phyloP scores from a whole-genome alignment of 2,797 vertebrate species.

The Smutsia gigantea region DNA sequence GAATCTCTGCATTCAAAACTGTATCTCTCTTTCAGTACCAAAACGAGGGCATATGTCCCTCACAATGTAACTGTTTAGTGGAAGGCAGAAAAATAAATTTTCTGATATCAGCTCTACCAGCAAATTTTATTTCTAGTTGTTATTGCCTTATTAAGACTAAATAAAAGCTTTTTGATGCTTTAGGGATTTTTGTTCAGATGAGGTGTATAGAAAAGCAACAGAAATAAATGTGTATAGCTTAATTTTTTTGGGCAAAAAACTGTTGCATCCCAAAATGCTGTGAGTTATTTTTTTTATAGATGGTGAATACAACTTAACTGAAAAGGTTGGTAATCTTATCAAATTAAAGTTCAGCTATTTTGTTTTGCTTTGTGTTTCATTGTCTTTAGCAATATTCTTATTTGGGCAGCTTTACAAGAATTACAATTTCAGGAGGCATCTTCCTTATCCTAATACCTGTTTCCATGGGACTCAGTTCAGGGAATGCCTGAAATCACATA shows the following conservation, averaged over 20 bases:
- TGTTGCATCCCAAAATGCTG: not conserved
- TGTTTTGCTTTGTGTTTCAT: not conserved
- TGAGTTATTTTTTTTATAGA: not conserved
- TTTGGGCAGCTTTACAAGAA: not conserved
- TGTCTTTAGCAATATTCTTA: not conserved
- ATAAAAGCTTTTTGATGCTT: not conserved
- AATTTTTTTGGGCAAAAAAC: not conserved
- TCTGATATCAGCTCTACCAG: not conserved
- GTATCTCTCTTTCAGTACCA: conserved; percentile 3
- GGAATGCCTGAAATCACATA: not conserved
- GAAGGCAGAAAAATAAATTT: not conserved
- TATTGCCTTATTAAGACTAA: not conserved
- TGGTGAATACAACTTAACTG: not conserved
- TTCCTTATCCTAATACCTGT: not conserved
- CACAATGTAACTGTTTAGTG: conserved; percentile 48
- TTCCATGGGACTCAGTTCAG: not conserved
- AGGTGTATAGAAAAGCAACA: not conserved
- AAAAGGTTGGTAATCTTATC: not conserved
- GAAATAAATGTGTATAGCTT: not conserved
- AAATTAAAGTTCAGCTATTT: not conserved
- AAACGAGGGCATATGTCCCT: not conserved
- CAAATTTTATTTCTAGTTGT: conserved; percentile 27
- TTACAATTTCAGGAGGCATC: not conserved
- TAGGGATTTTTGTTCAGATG: not conserved
- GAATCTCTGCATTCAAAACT: conserved; percentile 59